Percentiles rank a stretch among this genome's conserved stretches.
phyloP scores from a whole-genome alignment of 2,797 vertebrate species.

The Pyrocephalus nanus region DNA sequence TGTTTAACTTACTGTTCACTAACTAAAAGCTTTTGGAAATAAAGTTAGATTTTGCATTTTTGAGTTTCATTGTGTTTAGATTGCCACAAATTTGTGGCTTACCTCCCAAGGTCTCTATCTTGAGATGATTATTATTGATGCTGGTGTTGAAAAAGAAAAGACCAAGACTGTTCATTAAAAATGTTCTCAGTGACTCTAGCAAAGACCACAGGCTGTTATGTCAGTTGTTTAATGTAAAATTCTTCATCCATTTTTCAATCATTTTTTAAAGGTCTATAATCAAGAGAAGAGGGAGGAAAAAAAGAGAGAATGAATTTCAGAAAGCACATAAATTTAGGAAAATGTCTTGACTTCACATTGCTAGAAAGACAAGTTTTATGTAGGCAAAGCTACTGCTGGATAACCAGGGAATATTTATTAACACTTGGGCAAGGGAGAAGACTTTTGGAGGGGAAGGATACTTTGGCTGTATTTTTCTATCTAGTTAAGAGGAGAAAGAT shows the following conservation, averaged over 20 bases:
- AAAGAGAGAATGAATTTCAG: neutral
- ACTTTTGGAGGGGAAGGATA: neutral
- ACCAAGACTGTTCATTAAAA: neutral
- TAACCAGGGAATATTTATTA: neutral
- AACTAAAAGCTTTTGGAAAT: neutral
- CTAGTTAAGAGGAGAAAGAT: neutral
- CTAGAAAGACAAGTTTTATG: neutral
- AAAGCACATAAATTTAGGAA: neutral
- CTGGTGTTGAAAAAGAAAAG: neutral
- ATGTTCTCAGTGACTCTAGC: neutral
- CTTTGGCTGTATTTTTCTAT: neutral
- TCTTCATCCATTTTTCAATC: neutral
- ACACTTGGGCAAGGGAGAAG: neutral
- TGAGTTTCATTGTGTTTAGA: neutral
- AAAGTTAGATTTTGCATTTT: neutral
- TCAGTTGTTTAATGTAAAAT: neutral
- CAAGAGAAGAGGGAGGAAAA: neutral
- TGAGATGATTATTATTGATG: neutral
- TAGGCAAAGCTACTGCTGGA: neutral
- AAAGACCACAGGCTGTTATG: neutral
- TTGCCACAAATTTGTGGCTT: neutral
- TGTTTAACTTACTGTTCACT: neutral
- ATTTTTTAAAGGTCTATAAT: neutral
- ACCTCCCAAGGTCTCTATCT: neutral
- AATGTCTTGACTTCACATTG: neutral